A percentile compares a stretch with the other conserved stretches of the same genome.
Evolutionary conservation across 2,888 invertebrate genomes (phyloP).

Genomic region (Hyalella azteca): DNA sequence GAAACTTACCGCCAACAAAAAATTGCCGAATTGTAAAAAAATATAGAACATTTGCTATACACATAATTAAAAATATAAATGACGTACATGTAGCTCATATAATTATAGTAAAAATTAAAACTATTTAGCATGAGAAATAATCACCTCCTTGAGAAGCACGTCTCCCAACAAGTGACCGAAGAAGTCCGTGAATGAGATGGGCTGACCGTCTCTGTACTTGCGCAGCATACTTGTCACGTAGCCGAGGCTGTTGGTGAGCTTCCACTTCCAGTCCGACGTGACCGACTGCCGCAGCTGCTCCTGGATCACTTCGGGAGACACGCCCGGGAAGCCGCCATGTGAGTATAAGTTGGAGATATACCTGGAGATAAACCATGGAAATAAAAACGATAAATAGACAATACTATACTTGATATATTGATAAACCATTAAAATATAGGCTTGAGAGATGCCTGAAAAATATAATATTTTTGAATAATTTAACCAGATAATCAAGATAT

Average conservation of each 20-base stretch:
- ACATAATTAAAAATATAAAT: too few species aligned
- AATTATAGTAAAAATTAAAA: too few species aligned
- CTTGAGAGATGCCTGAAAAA: too few species aligned
- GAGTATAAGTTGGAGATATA: conserved; percentile 65
- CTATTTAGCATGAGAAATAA: conserved; percentile 45
- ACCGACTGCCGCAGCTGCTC: conserved; percentile 63
- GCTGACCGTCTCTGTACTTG: conserved; percentile 64
- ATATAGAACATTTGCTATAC: too few species aligned
- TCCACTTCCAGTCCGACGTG: conserved; percentile 62
- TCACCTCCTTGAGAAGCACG: conserved; percentile 63
- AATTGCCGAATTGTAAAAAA: too few species aligned
- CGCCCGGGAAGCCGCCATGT: conserved; percentile 64
- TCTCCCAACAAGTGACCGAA: conserved; percentile 65
- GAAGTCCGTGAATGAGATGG: conserved; percentile 66
- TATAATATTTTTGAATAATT: too few species aligned
- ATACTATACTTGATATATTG: not conserved
- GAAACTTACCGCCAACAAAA: too few species aligned
- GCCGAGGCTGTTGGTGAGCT: conserved; percentile 43
- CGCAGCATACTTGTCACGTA: conserved; percentile 60
- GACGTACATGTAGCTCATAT: too few species aligned
- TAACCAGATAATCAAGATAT: too few species aligned
- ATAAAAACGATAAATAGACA: too few species aligned
- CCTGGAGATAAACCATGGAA: too few species aligned
- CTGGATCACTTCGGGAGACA: conserved; percentile 61
- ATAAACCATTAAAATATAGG: not conserved